phyloP scores from a whole-genome alignment of 23 tunicate genomes.

The Ciona savignyi region DNA sequence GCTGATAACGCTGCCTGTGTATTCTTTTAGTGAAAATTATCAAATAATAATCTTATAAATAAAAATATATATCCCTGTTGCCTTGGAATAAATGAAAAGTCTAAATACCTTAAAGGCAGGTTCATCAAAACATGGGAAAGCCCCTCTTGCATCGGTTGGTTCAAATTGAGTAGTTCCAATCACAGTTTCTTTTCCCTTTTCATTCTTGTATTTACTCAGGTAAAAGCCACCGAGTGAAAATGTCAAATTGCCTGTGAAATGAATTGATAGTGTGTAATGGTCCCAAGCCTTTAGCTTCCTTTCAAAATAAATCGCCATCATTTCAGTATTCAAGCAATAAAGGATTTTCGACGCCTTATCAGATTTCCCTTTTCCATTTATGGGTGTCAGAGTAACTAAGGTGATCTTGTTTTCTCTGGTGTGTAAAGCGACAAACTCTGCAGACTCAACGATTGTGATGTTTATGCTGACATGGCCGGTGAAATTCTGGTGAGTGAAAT shows the following conservation, averaged over 20 bases:
- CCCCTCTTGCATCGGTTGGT: constrained; percentile 54
- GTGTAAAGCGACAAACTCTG: constrained; percentile 44
- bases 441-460: constrained; percentile 5
- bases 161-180: constrained; percentile 93
- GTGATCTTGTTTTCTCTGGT: constrained; percentile 17
- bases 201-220: constrained; percentile 54
- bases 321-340: constrained; percentile 34
- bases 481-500: constrained; percentile 33
- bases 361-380: background rate
- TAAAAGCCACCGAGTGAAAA: constrained; percentile 73
- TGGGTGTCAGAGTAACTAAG: background rate
- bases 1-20: no score
- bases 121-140: constrained; percentile 98
- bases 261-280: constrained; percentile 20
- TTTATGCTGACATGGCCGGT: constrained; percentile 30
- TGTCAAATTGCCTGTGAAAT: constrained; percentile 48
- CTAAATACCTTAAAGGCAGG: constrained; percentile 62
- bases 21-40: no score
- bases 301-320: constrained; percentile 35
- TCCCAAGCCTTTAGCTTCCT: constrained; percentile 7
- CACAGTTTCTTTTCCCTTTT: constrained; percentile 37
- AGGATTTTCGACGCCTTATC: background rate
- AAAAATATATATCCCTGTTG: no score
- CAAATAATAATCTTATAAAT: no score
- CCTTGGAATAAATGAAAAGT: background rate